These are phyloP conservation scores for Osmoderma eremita DNA, from an alignment of 2,888 invertebrate genomes.

Conservation along the genomic window DNA sequence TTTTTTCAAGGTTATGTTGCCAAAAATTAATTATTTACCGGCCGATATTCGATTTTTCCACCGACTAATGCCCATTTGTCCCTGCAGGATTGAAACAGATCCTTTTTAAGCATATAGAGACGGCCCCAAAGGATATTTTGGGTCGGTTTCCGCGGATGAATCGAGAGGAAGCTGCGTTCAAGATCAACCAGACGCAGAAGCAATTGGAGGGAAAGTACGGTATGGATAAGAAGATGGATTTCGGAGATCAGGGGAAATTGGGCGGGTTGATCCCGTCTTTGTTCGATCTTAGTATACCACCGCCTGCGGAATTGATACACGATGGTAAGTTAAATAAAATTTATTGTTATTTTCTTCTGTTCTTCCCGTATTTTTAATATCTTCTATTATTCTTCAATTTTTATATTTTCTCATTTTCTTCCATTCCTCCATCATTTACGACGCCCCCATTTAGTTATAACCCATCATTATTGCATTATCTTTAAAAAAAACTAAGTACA, in stretches of 20 bases:
- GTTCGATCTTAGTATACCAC: conserved; percentile 59
- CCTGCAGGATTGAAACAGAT: conserved; percentile 60
- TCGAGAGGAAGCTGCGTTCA: conserved; percentile 75
- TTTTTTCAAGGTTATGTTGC: background rate
- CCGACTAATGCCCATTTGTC: conserved; percentile 22
- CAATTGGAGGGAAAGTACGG: conserved; percentile 64
- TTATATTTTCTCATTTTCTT: too few species aligned
- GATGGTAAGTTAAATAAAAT: conserved; percentile 37
- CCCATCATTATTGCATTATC: too few species aligned
- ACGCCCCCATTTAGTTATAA: too few species aligned
- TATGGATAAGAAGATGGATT: conserved; percentile 48
- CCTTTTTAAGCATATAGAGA: conserved; percentile 80
- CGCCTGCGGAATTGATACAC: conserved; percentile 56
- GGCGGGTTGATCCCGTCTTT: conserved; percentile 56
- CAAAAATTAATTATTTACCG: background rate
- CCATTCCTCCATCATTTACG: too few species aligned
- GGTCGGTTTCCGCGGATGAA: conserved; percentile 89
- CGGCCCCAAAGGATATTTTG: conserved; percentile 89
- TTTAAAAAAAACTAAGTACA: too few species aligned
- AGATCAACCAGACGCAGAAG: conserved; percentile 66
- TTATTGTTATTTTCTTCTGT: too few species aligned
- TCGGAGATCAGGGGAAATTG: conserved; percentile 45
- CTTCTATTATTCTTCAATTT: too few species aligned
- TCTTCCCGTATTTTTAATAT: too few species aligned
- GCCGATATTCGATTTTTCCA: too few species aligned